Evolutionary conservation across 2,888 invertebrate genomes (phyloP).

Genomic region (Macrophya annulata): DNA sequence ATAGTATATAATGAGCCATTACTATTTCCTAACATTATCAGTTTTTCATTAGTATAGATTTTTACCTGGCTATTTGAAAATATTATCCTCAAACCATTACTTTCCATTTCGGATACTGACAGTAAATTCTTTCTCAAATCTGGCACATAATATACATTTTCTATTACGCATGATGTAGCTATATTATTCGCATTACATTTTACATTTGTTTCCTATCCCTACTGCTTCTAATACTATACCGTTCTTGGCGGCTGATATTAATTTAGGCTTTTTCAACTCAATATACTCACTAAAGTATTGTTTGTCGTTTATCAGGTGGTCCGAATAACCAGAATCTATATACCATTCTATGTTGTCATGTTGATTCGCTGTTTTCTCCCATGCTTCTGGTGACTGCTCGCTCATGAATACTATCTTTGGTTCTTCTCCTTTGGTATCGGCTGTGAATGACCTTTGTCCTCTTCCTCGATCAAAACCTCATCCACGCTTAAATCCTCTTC

Average conservation of each 20-base stretch:
- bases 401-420: no score
- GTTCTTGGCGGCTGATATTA: slow-evolving; percentile 45
- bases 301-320: slow-evolving; percentile 25
- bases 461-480: neutral
- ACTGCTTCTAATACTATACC: slow-evolving; percentile 38
- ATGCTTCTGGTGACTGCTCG: no score
- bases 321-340: slow-evolving; percentile 44
- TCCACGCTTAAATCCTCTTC: neutral
- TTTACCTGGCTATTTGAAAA: slow-evolving; percentile 30
- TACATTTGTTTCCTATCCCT: slow-evolving; percentile 37
- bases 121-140: slow-evolving; percentile 44
- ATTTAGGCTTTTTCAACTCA: slow-evolving; percentile 7
- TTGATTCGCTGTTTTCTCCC: no score
- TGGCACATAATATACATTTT: slow-evolving; percentile 51
- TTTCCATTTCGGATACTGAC: slow-evolving; percentile 50
- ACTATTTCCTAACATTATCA: slow-evolving; percentile 39
- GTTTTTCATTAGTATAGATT: neutral
- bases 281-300: slow-evolving; percentile 14
- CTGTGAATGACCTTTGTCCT: neutral
- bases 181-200: neutral
- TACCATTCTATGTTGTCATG: slow-evolving; percentile 45
- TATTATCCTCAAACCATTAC: slow-evolving; percentile 33
- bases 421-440: no score
- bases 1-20: slow-evolving; percentile 8
- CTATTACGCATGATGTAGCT: slow-evolving; percentile 4